Evolutionary conservation across 2,113 vertebrate species (phyloP).

Genomic region (Ctenomys sociabilis): DNA sequence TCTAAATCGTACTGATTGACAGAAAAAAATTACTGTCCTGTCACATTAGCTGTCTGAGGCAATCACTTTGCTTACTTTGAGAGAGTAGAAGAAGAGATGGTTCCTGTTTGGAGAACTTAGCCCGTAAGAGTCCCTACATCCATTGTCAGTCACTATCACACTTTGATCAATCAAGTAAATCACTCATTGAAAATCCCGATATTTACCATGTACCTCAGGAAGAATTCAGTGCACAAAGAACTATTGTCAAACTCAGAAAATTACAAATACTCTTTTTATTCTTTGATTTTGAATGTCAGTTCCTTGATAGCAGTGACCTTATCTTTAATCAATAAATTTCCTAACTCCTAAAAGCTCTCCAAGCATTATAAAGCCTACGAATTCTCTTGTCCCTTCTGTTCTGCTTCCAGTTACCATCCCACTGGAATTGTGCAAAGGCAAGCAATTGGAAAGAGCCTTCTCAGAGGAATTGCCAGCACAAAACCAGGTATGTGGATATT

Average conservation of each 20-base stretch:
- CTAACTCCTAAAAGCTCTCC: slow-evolving; percentile 27
- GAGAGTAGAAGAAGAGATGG: neutral
- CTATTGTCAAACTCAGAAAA: slow-evolving; percentile 49
- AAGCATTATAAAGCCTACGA: slow-evolving; percentile 64
- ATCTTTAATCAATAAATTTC: slow-evolving; percentile 46
- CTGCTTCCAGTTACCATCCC: slow-evolving; percentile 21
- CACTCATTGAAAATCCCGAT: slow-evolving; percentile 28
- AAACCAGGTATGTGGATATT: slow-evolving; percentile 46
- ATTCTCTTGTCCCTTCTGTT: slow-evolving; percentile 11
- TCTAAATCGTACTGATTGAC: neutral
- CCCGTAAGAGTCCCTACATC: neutral
- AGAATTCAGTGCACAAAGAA: slow-evolving; percentile 58
- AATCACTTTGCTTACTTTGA: neutral
- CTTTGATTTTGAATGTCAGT: slow-evolving; percentile 69
- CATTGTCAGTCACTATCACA: neutral
- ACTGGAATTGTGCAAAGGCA: neutral
- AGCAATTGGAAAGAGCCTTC: neutral
- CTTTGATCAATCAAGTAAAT: slow-evolving; percentile 36
- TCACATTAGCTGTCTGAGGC: neutral
- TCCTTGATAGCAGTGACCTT: slow-evolving; percentile 58
- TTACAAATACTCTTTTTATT: slow-evolving; percentile 50
- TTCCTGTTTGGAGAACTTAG: slow-evolving; percentile 28
- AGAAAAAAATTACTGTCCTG: neutral
- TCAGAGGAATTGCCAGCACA: neutral
- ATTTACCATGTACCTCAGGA: slow-evolving; percentile 31